Percentiles rank a stretch among this genome's conserved stretches.
phyloP scores from a whole-genome alignment of 1,140 invertebrate genomes.

The Procambarus virginalis region DNA sequence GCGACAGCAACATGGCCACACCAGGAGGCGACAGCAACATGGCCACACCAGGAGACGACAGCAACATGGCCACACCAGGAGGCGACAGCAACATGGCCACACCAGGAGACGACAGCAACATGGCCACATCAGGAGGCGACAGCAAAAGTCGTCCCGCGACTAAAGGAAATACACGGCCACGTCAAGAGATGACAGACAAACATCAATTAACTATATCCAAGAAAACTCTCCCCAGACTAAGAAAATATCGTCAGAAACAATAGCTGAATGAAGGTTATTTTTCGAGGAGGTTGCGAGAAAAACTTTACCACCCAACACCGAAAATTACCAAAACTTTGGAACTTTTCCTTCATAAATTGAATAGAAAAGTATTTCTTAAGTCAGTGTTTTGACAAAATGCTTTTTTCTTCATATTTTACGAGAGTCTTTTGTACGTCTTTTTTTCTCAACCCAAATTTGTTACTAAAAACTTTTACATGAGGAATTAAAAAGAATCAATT shows the following conservation, averaged over 20 bases:
- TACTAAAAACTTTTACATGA: not conserved
- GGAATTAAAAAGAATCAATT: slow-evolving; percentile 12
- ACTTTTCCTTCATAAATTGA: slow-evolving; percentile 33
- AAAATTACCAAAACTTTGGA: slow-evolving; percentile 32
- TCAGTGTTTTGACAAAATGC: slow-evolving; percentile 3
- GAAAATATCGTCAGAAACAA: not conserved
- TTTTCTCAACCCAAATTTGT: not conserved
- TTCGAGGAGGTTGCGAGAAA: not conserved
- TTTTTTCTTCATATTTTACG: not conserved
- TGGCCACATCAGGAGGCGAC: too few species aligned
- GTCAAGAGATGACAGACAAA: too few species aligned
- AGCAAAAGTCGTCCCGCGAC: too few species aligned
- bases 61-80: too few species aligned
- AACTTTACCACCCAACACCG: slow-evolving; percentile 8
- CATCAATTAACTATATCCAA: too few species aligned
- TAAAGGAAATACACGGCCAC: not conserved
- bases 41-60: too few species aligned
- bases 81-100: too few species aligned
- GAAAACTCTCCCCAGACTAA: too few species aligned
- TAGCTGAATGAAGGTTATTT: not conserved
- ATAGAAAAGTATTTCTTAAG: slow-evolving; percentile 28
- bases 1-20: too few species aligned
- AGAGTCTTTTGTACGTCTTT: too few species aligned
- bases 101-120: too few species aligned
- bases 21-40: too few species aligned